A percentile compares a stretch with the other conserved stretches of the same genome.
Conservation (phyloP, 2,888 invertebrate genomes). For the Parnassius mnemosyne region DNA sequence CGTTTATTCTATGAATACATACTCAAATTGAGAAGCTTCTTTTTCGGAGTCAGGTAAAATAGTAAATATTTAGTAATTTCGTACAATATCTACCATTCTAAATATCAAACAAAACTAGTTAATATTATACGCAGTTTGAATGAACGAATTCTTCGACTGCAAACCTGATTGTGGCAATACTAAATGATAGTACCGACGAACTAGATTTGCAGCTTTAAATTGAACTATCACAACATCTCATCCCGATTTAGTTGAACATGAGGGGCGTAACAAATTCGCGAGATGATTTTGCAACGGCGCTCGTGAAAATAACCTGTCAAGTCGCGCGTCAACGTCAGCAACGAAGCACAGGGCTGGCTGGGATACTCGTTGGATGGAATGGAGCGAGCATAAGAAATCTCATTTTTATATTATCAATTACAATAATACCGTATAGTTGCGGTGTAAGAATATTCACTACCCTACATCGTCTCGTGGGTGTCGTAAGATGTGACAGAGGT, state of each 20-base stretch:
- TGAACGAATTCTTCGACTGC: neutral
- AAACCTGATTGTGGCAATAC: neutral
- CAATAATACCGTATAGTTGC: neutral
- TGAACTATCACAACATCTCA: slow-evolving; percentile 20
- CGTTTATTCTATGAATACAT: too few relatives aligned
- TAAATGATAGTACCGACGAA: neutral
- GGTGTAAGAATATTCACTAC: neutral
- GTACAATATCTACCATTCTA: too few relatives aligned
- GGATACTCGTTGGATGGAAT: neutral
- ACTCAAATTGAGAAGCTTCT: too few relatives aligned
- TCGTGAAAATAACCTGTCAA: slow-evolving; percentile 40
- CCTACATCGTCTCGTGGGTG: too few relatives aligned
- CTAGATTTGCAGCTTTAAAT: slow-evolving; percentile 15
- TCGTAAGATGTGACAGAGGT: too few relatives aligned
- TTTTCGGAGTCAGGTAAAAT: too few relatives aligned
- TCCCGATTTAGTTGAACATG: slow-evolving; percentile 15
- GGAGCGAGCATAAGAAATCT: neutral
- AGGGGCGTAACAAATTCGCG: slow-evolving; percentile 15
- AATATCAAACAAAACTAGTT: too few relatives aligned
- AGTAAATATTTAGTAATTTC: too few relatives aligned
- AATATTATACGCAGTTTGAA: too few relatives aligned
- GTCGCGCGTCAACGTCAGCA: slow-evolving; percentile 41
- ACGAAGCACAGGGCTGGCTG: slow-evolving; percentile 13
- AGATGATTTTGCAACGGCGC: slow-evolving; percentile 18
- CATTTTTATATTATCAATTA: neutral